These are phyloP conservation scores for Nannoperca obscura DNA, from an alignment of 2,797 vertebrate species.

Conservation along the genomic window DNA sequence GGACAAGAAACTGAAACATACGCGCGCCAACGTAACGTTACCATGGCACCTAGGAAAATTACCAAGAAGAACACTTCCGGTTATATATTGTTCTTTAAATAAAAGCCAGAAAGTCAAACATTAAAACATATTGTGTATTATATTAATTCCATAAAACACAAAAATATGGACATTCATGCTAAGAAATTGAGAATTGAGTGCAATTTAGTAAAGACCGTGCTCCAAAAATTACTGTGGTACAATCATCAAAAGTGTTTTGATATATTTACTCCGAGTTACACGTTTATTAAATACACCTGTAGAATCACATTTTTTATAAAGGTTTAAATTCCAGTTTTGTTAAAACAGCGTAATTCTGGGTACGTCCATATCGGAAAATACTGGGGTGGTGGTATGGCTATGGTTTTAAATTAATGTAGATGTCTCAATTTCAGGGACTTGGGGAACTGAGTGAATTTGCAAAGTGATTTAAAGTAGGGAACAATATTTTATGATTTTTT, in stretches of 20 bases:
- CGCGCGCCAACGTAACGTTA: neutral
- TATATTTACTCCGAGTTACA: neutral
- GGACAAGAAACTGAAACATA: conserved; percentile 64
- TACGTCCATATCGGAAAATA: neutral
- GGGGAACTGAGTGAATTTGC: neutral
- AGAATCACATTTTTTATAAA: neutral
- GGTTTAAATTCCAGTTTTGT: neutral
- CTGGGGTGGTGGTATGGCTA: too few species aligned
- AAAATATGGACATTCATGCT: neutral
- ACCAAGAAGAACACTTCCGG: conserved; percentile 13
- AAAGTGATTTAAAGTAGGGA: neutral
- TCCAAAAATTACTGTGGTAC: too few species aligned
- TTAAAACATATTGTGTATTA: too few species aligned
- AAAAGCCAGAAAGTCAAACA: neutral
- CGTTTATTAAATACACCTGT: neutral
- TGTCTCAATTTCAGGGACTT: neutral
- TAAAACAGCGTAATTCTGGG: neutral
- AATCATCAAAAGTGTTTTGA: neutral
- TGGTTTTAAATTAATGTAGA: neutral
- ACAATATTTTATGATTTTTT: neutral
- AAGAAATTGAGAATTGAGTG: too few species aligned
- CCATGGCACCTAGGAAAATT: neutral
- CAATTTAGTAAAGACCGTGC: too few species aligned
- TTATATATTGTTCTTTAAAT: conserved; percentile 1
- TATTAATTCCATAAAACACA: neutral